Base-by-base conservation (phyloP, 2,888 invertebrate genomes). In the Eilema sororculum region DNA sequence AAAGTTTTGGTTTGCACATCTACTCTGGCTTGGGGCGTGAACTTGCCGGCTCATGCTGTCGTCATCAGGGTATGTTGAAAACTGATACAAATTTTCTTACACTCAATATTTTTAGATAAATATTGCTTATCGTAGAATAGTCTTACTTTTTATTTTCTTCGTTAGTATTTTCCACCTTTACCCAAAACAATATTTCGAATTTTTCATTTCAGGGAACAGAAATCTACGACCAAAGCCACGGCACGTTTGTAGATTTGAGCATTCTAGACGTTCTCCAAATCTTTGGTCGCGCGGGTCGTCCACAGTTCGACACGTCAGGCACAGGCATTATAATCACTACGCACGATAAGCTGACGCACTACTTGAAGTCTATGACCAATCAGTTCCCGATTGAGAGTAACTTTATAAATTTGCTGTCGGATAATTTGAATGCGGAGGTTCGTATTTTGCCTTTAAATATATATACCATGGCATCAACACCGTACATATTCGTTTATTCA, bases 21-120 rank as follows among this genome's bases (percentile, higher is more conserved):
- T 0, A 99, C 99, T 0, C 95, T 99, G 41, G 99, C 99, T 33
- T 99, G 99, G 99, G 99, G 99, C 81, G 99, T 99, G 8, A 99
- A 99, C 95, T 96, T 99, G 78, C 99, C 99, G 0, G 99, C 99
- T 0, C 99, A 99, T 90, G 99, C 99, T 41, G 99, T 99, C 76
- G 97, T 99, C 65, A 99, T 99, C 77, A 97, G 98, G 92, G 98
- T 98, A 93, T 91, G 93, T 82, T 6, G n/a, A 52, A n/a, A 20
- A 46, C 9, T 52, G 2, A 46, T 20, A 46, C 16, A 46, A 46
- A 46, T 41, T 41, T 8, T 41, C 3, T 12, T 57, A 59, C 30
- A 37, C 16, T 13, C 30, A 28, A 13, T 13, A 12, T 37, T 10
- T 13, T 10, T 37, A 41, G 3, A 4, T 24, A n/a, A 56, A 22